Evolutionary conservation across 2,797 vertebrate species (phyloP), one percentile per base, ranked within the genome.

Genomic region (Rhinichthys osculus): DNA sequence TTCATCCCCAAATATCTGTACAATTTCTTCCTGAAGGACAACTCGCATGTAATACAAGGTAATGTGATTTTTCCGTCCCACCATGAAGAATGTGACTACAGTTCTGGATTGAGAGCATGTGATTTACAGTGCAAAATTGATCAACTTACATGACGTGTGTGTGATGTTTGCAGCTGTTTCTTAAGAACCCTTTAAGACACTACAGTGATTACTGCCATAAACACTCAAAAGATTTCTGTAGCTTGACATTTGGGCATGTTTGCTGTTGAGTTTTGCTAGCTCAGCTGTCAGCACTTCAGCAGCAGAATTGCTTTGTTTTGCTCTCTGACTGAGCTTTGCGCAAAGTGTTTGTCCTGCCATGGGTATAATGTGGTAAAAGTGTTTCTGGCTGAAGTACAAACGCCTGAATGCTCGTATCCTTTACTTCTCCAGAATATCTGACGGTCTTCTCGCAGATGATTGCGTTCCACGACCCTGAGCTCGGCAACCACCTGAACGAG

Each of bases 11-110:
- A 99, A 93, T 99, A 99, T 90, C 94, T 99, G 77, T 99, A 98
- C 94, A 99, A 99, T 93, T 99, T 99, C 92, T 99, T 99, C 92
- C 92, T 99, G 88, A 99, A 99, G 94, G 98, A 99, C 94, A 99
- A 99, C 94, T 99, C 98, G 67, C 98, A 99, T 69, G 98, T 99
- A 88, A 99, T 99, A 91, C 98, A 99, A 97, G 98, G 98, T 99
- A 92, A 95, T 95, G 69, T 33, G n/a, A n/a, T 11, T 30, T 67
- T 47, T n/a, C 14, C 14, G 5, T 19, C 40, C 13, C 16, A 27
- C 13, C 17, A 9, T 27, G 40, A 59, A n/a, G 64, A 64, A 10
- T 1, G 19, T 33, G 27, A 30, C 35, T 23, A 64, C 50, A 7
- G 23, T 27, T 21, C 47, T 54, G 8, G 8, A 19, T 42, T 33